Conservation (phyloP, 2,888 invertebrate genomes). For the Chouioia cunea region DNA sequence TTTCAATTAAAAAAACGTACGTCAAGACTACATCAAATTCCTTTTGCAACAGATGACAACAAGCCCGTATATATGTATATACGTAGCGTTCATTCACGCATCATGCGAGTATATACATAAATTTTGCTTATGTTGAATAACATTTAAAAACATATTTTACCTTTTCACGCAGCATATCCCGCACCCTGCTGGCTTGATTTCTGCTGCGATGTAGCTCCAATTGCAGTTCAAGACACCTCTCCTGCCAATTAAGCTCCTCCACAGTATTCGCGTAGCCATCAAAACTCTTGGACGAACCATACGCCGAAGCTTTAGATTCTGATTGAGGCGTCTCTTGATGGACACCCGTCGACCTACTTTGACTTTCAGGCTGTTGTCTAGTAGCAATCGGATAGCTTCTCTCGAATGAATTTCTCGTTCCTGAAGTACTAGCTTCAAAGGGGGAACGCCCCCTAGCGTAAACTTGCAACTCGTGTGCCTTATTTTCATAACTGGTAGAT, state of each 20-base stretch:
- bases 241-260: slow-evolving; percentile 85
- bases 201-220: slow-evolving; percentile 87
- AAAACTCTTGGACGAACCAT: slow-evolving; percentile 63
- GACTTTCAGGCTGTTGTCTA: slow-evolving; percentile 51
- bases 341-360: slow-evolving; percentile 27
- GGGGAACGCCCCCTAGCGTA: slow-evolving; percentile 49
- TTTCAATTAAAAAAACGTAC: too few species aligned
- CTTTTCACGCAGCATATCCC: slow-evolving; percentile 92
- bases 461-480: slow-evolving; percentile 46
- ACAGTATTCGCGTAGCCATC: slow-evolving; percentile 62
- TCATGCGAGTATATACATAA: too few species aligned
- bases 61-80: too few species aligned
- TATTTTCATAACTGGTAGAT: slow-evolving; percentile 54
- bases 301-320: slow-evolving; percentile 54
- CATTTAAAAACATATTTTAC: too few species aligned
- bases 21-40: too few species aligned
- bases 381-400: slow-evolving; percentile 57
- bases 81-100: too few species aligned
- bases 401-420: slow-evolving; percentile 52
- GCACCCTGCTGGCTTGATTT: slow-evolving; percentile 87
- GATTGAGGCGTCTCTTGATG: slow-evolving; percentile 41
- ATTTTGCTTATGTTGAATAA: too few species aligned
- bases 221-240: slow-evolving; percentile 87
- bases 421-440: slow-evolving; percentile 50
- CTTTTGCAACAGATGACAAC: too few species aligned